A percentile compares a stretch with the other conserved stretches of the same genome.
phyloP scores from a whole-genome alignment of 2,888 invertebrate genomes.

The Chrysolina oricalcia region DNA sequence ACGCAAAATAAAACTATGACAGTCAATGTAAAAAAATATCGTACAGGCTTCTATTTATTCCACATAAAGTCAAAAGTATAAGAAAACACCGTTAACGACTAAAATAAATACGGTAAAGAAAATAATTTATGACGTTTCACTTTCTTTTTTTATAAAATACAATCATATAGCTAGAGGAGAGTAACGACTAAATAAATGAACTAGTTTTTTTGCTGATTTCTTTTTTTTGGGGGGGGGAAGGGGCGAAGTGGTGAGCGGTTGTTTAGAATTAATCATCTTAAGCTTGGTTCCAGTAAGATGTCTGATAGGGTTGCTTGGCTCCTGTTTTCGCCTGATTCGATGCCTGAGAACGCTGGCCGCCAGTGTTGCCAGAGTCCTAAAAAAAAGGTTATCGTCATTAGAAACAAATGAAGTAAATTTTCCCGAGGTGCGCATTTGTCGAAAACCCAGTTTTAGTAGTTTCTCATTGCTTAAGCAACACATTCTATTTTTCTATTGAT shows the following conservation, averaged over 20 bases:
- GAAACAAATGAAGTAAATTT: no score
- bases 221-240: conserved; percentile 35
- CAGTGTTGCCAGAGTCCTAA: conserved; percentile 75
- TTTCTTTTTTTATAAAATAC: conserved; percentile 57
- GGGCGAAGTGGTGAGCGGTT: conserved; percentile 61
- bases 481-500: no score
- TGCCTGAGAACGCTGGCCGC: conserved; percentile 72
- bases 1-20: conserved; percentile 50
- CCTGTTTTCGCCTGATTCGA: conserved; percentile 75
- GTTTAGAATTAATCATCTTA: conserved; percentile 64
- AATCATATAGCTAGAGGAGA: conserved; percentile 54
- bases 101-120: conserved; percentile 59
- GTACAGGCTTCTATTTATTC: conserved; percentile 59
- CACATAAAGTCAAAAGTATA: conserved; percentile 57
- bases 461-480: no score
- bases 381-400: conserved; percentile 52
- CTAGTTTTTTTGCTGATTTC: conserved; percentile 35
- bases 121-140: conserved; percentile 61
- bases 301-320: conserved; percentile 78
- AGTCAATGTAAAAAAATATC: conserved; percentile 54
- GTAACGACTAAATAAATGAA: conserved; percentile 55
- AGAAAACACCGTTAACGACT: conserved; percentile 51
- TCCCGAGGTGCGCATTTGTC: no score
- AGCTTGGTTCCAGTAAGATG: conserved; percentile 79
- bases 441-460: no score